Percentiles rank a stretch among this genome's conserved stretches.
Evolutionary conservation across 2,888 invertebrate genomes (phyloP).

Genomic region (Agrotis puta): DNA sequence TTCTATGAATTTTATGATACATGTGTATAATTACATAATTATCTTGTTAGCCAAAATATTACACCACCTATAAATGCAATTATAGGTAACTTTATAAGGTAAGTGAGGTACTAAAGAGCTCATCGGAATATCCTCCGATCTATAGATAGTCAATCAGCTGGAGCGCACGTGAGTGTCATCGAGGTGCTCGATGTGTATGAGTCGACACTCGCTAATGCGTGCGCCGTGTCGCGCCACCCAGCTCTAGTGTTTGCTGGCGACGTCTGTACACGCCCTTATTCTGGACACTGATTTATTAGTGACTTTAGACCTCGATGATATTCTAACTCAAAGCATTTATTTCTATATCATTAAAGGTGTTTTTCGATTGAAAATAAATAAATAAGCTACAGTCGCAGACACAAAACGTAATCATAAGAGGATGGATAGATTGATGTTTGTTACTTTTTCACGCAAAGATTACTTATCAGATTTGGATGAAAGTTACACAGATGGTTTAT

Average conservation of each 20-base stretch:
- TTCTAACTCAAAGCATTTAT: too few relatives aligned
- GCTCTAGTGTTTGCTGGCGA: slow-evolving; percentile 66
- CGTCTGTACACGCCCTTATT: slow-evolving; percentile 51
- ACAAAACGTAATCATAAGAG: too few relatives aligned
- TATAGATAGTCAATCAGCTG: slow-evolving; percentile 31
- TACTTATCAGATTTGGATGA: too few relatives aligned
- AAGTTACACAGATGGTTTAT: too few relatives aligned
- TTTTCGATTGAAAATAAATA: too few relatives aligned
- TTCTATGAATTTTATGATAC: too few relatives aligned
- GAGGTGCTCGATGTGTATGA: slow-evolving; percentile 32
- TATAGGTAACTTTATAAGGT: background rate
- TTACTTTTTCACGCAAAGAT: too few relatives aligned
- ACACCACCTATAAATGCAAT: background rate
- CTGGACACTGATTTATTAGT: slow-evolving; percentile 32
- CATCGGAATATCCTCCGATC: slow-evolving; percentile 16
- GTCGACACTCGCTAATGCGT: slow-evolving; percentile 71
- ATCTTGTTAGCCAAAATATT: background rate
- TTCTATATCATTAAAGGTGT: too few relatives aligned
- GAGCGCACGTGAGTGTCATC: slow-evolving; percentile 5
- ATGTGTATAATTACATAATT: background rate
- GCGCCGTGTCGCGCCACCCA: slow-evolving; percentile 68
- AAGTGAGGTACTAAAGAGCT: background rate
- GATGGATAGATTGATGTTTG: too few relatives aligned
- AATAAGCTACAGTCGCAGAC: too few relatives aligned
- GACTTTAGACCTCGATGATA: too few relatives aligned